phyloP scores from a whole-genome alignment of 2,797 vertebrate species.

The Pygocentrus nattereri region DNA sequence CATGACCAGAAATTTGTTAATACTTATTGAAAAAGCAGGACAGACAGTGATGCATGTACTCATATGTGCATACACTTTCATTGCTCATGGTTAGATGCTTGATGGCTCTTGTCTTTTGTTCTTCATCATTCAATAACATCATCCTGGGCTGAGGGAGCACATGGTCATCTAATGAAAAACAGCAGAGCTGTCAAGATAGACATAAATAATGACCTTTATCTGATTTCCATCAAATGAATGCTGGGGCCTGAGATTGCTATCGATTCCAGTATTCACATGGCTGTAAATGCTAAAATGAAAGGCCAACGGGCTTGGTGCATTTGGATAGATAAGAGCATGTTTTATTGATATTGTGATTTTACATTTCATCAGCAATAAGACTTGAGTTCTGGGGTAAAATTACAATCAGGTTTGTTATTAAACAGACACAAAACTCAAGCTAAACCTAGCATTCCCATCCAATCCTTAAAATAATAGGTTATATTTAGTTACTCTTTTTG shows the following conservation, averaged over 20 bases:
- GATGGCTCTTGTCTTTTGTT: slow-evolving; percentile 6
- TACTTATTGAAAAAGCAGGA: slow-evolving; percentile 14
- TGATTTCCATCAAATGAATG: slow-evolving; percentile 33
- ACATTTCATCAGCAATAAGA: slow-evolving; percentile 8
- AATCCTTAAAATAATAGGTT: not conserved
- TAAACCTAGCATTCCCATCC: not conserved
- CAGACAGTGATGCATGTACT: not conserved
- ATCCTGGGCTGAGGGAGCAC: not conserved
- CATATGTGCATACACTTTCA: not conserved
- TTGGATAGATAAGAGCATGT: slow-evolving; percentile 23
- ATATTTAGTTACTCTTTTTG: not conserved
- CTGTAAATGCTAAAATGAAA: slow-evolving; percentile 34
- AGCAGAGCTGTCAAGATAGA: slow-evolving; percentile 21
- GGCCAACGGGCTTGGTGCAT: slow-evolving; percentile 18
- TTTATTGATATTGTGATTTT: slow-evolving; percentile 5
- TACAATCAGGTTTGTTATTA: not conserved
- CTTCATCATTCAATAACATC: slow-evolving; percentile 2
- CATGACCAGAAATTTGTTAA: not conserved
- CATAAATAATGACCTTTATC: slow-evolving; percentile 35
- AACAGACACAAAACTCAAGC: not conserved
- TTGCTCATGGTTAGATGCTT: not conserved
- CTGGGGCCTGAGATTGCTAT: slow-evolving; percentile 13
- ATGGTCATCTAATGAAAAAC: slow-evolving; percentile 35
- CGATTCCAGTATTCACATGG: slow-evolving; percentile 21
- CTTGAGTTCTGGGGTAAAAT: not conserved